Evolutionary conservation across 1,140 invertebrate genomes (phyloP).

Genomic region (Drosophila santomea): DNA sequence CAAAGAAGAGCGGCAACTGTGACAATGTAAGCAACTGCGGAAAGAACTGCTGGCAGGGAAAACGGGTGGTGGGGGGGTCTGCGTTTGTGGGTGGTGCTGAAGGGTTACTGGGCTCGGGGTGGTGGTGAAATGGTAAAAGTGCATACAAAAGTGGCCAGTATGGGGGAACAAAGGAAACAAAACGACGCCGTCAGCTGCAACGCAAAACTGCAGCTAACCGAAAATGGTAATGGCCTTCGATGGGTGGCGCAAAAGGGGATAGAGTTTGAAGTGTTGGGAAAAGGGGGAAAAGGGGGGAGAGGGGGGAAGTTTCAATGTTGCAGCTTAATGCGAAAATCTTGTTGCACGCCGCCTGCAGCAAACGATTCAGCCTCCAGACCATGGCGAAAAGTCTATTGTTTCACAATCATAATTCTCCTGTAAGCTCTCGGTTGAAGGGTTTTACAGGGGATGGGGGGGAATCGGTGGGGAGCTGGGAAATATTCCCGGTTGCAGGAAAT

Average conservation of each 20-base stretch:
- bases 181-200: conserved; percentile 53
- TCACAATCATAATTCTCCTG: conserved; percentile 80
- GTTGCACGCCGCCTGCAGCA: conserved; percentile 72
- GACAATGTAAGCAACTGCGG: conserved; percentile 78
- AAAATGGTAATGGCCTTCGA: conserved; percentile 76
- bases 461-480: not conserved
- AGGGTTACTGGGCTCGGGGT: not conserved
- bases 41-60: conserved; percentile 18
- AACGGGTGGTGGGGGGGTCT: not conserved
- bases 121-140: conserved; percentile 49
- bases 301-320: conserved; percentile 34
- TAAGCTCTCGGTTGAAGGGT: conserved; percentile 57
- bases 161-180: conserved; percentile 71
- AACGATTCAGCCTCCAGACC: conserved; percentile 36
- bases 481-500: conserved; percentile 62
- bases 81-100: not conserved
- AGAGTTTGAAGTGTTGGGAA: no score
- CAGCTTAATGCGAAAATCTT: conserved; percentile 80
- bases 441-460: not conserved
- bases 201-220: conserved; percentile 63
- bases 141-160: conserved; percentile 79
- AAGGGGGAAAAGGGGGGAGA: not conserved
- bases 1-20: conserved; percentile 77
- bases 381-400: conserved; percentile 80
- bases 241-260: conserved; percentile 4